Evolutionary conservation across 2,888 invertebrate genomes (phyloP).

Genomic region (Monochamus alternatus): DNA sequence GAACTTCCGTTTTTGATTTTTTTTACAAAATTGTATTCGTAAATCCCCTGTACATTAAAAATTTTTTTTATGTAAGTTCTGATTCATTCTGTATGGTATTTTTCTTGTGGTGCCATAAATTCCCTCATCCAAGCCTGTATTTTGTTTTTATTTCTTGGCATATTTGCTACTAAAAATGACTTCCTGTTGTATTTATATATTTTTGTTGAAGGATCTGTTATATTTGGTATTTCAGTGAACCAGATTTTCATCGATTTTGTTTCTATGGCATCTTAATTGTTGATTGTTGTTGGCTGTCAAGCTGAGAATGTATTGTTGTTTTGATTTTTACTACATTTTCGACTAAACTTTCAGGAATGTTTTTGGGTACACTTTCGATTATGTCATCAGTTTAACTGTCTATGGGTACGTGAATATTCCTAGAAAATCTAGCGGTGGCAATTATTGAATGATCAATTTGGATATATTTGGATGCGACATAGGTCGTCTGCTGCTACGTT

Average conservation of each 20-base stretch:
- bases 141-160: not conserved
- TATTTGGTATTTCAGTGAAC: not conserved
- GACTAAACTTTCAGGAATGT: not conserved
- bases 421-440: conserved; percentile 1
- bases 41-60: too few species aligned
- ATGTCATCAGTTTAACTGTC: not conserved
- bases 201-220: not conserved
- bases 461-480: conserved; percentile 10
- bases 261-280: conserved; percentile 4
- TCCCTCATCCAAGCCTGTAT: conserved; percentile 7
- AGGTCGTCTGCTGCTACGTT: not conserved
- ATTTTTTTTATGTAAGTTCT: too few species aligned
- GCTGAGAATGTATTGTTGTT: not conserved
- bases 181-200: not conserved
- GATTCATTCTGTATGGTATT: too few species aligned
- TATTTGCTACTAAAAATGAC: not conserved
- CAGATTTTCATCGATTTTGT: not conserved
- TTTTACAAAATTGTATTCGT: too few species aligned
- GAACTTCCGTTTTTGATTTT: too few species aligned
- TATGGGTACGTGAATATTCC: not conserved
- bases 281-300: not conserved
- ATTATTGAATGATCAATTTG: conserved; percentile 8
- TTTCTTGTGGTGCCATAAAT: not conserved
- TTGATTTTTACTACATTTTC: not conserved
- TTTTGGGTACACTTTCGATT: not conserved